Evolutionary conservation across 2,888 invertebrate genomes (phyloP).

Genomic region (Rhorus exstirpatorius): DNA sequence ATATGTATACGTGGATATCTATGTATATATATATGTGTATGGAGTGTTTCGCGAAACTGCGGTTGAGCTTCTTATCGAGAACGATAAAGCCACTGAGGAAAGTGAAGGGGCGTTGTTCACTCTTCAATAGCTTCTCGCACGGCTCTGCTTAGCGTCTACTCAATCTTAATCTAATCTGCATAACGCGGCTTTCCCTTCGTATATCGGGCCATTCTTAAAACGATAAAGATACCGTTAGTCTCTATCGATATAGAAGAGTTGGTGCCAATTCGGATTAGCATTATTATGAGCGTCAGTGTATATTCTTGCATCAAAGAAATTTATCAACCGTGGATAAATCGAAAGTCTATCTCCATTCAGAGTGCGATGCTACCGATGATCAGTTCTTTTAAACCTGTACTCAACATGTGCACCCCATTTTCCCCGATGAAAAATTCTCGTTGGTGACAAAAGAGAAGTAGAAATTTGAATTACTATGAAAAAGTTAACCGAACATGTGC

Average conservation of each 20-base stretch:
- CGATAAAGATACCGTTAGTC: constrained; percentile 38
- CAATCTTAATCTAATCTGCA: constrained; percentile 62
- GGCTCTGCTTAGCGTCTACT: constrained; percentile 59
- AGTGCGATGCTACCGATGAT: no score
- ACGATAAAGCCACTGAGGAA: constrained; percentile 56
- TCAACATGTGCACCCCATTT: no score
- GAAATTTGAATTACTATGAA: no score
- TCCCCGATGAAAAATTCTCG: no score
- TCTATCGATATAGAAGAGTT: not conserved
- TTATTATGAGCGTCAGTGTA: not conserved
- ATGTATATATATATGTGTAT: constrained; percentile 22
- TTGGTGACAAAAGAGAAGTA: no score
- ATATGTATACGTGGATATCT: not conserved
- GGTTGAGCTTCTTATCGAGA: constrained; percentile 61
- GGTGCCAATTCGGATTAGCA: constrained; percentile 9
- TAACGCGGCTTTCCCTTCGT: constrained; percentile 20
- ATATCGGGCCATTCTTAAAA: constrained; percentile 14
- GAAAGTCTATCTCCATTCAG: no score
- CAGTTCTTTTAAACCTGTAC: no score
- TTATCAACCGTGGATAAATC: no score
- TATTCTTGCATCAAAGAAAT: not conserved
- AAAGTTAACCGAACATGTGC: no score
- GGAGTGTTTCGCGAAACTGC: constrained; percentile 35
- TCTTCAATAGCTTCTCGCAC: constrained; percentile 52
- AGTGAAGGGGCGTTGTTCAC: constrained; percentile 26